Evolutionary conservation across 1,140 invertebrate genomes (phyloP).

Genomic region (Diabrotica virgifera): DNA sequence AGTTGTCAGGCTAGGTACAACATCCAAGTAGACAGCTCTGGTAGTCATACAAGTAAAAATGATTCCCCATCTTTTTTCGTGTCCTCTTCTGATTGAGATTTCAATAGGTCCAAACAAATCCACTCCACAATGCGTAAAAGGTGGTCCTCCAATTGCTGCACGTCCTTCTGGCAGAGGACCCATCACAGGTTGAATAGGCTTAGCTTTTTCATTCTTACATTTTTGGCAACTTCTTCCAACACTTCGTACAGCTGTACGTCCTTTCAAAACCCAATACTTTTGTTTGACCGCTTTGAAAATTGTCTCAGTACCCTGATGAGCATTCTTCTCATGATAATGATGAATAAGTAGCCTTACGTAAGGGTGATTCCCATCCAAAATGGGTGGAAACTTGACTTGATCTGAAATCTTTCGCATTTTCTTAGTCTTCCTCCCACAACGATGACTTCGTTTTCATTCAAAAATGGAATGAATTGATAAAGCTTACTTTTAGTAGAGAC

Average conservation of each 20-base stretch:
- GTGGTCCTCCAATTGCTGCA: background rate
- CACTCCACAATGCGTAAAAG: background rate
- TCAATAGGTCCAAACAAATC: constrained; percentile 43
- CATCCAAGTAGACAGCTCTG: constrained; percentile 45
- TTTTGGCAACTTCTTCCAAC: background rate
- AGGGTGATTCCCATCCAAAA: too few species aligned
- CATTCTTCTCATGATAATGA: too few species aligned
- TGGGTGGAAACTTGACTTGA: too few species aligned
- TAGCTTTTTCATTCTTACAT: constrained; percentile 7
- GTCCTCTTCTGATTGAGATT: constrained; percentile 33
- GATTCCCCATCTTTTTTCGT: constrained; percentile 43
- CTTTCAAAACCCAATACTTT: constrained; percentile 5
- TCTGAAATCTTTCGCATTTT: too few species aligned
- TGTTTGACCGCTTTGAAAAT: too few species aligned
- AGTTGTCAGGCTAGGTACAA: constrained; percentile 32
- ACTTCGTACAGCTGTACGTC: constrained; percentile 1
- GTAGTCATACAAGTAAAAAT: constrained; percentile 41
- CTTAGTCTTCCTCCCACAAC: too few species aligned
- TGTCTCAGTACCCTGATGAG: too few species aligned
- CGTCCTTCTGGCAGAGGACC: background rate
- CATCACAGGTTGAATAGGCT: constrained; percentile 1
- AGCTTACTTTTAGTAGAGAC: too few species aligned
- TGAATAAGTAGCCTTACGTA: too few species aligned
- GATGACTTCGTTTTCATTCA: too few species aligned
- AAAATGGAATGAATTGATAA: too few species aligned